Base-by-base conservation (phyloP, 2,113 vertebrate genomes). In the Bothrops jararaca region DNA sequence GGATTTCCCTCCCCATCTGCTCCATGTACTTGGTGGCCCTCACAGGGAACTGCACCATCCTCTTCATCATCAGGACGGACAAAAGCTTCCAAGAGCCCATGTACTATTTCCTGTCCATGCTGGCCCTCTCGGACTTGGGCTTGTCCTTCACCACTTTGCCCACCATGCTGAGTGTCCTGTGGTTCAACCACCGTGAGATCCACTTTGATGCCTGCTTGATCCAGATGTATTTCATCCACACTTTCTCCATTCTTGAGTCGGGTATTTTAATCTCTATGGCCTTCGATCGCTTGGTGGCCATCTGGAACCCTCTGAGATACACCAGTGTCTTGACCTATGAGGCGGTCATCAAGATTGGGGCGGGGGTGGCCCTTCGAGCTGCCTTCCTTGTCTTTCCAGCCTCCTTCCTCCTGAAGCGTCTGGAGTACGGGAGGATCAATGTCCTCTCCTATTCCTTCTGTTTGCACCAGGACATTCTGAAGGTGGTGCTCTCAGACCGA, bases 371-470 rank as follows among this genome's bases (percentile, higher is more conserved):
- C 39, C 96, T 7, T 6, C 2, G 24, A 0, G 95, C 53, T 1
- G 0, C 91, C 54, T 90, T 90, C 0, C 10, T 96, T 29, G 92
- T 96, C 53, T 90, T 96, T 2, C 95, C 96, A 0, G 50, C 93
- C 0, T 86, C 95, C 0, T 52, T 95, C 12, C 95, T 95, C 4
- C 94, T 95, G 24, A 91, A 92, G 18, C 3, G 57, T 20, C 52
- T 96, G 58, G 90, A 94, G 1, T 97, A 95, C 86, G 96, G 97
- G 8, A 0, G 1, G 11, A 58, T 94, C 39, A 90, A 0, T 0
- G 5, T 95, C 29, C 94, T 97, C 50, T 95, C 95, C 26, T 96
- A 96, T 92, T 95, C 95, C 0, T 97, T 95, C 53, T 97, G 97
- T 90, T 93, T 96, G 89, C 97, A 95, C 94, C 96, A 96, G 93